Evolutionary conservation across 64 coral and sea anemone genomes (phyloP).

Genomic region (Anthopleura sola): DNA sequence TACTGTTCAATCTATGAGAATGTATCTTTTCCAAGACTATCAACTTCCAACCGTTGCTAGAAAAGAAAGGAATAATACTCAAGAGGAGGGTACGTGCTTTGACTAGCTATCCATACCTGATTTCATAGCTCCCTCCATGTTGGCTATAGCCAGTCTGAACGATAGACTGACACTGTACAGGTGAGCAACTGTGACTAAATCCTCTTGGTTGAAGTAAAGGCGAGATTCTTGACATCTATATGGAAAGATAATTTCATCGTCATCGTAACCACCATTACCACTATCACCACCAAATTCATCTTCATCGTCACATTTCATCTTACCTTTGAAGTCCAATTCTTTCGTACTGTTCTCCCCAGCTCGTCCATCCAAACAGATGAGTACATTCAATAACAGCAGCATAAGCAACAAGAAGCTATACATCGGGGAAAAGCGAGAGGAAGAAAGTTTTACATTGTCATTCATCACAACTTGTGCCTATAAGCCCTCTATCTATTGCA

Average conservation of each 20-base stretch:
- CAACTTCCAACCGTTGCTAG: too few species aligned
- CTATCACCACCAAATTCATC: background rate
- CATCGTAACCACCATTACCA: background rate
- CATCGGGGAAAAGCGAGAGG: background rate
- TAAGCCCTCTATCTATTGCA: too few species aligned
- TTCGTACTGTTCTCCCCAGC: conserved; percentile 72
- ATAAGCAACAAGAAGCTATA: conserved; percentile 86
- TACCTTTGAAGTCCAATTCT: conserved; percentile 84
- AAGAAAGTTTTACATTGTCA: too few species aligned
- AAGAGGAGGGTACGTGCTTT: too few species aligned
- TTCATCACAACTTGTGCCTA: background rate
- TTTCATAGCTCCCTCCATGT: conserved; percentile 46
- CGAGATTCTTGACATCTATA: conserved; percentile 64
- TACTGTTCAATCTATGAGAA: too few species aligned
- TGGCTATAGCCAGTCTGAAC: conserved; percentile 75
- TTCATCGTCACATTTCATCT: background rate
- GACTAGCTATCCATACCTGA: conserved; percentile 57
- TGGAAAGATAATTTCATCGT: background rate
- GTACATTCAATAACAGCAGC: conserved; percentile 86
- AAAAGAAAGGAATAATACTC: too few species aligned
- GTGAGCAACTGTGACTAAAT: conserved; percentile 69
- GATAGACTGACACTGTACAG: conserved; percentile 87
- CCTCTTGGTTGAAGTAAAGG: conserved; percentile 61
- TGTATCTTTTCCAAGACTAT: too few species aligned
- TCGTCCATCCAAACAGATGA: conserved; percentile 78